Percentiles rank a stretch among this genome's conserved stretches.
Conservation (phyloP, 2,888 invertebrate genomes). For the Didymodactylos carnosus region DNA sequence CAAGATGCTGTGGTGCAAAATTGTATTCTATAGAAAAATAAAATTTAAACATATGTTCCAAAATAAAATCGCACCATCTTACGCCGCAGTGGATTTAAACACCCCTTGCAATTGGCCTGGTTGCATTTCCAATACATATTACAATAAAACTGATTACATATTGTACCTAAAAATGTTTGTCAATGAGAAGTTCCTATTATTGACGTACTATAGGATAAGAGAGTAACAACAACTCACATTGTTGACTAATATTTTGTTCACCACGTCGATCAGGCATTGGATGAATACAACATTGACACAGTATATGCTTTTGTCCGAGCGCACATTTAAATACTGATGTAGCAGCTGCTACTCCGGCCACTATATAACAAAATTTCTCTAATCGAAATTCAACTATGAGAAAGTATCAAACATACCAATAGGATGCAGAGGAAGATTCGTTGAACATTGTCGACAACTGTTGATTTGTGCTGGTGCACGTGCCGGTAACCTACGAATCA, state of each 20-base stretch:
- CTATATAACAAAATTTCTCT: background rate
- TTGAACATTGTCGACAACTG: background rate
- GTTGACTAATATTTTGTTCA: slow-evolving; percentile 8
- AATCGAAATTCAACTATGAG: background rate
- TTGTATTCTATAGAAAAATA: background rate
- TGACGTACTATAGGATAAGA: too few relatives aligned
- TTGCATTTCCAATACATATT: background rate
- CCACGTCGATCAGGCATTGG: slow-evolving; percentile 26
- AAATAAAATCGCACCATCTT: background rate
- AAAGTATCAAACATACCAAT: background rate
- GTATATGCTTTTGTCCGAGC: slow-evolving; percentile 23
- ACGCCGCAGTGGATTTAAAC: background rate
- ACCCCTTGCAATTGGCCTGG: background rate
- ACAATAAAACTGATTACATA: background rate
- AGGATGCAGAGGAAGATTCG: too few relatives aligned
- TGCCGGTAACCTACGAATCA: too few relatives aligned
- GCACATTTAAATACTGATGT: slow-evolving; percentile 18
- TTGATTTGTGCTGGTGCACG: too few relatives aligned
- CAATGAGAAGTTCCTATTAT: background rate
- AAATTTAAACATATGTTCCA: background rate
- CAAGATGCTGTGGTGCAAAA: background rate
- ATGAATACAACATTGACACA: slow-evolving; percentile 30
- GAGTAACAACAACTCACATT: slow-evolving; percentile 20
- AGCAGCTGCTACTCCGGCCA: background rate
- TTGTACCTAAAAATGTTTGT: background rate